Evolutionary conservation across 2,113 vertebrate genomes (phyloP), one percentile per base, ranked within the genome.

Genomic region (Anseranas semipalmata): DNA sequence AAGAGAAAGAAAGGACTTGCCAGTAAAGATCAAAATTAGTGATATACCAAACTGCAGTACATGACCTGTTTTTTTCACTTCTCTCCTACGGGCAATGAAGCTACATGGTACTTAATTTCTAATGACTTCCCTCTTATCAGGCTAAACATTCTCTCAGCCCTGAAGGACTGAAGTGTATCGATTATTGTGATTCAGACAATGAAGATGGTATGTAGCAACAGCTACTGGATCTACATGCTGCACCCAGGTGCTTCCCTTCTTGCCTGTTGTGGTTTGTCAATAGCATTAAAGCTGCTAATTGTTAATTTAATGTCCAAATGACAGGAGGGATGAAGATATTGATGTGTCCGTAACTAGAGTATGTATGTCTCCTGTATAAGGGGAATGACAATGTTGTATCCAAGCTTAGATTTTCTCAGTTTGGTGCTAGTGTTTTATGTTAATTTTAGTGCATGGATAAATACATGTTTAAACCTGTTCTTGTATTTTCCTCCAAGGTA

Each of bases 231-330:
- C n/a, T 58, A 1, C 2, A 0, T 25, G 21, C 20, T 12, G 6
- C 43, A 30, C 33, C 0, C 5, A 28, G 66, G 32, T 70, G 39
- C 71, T 89, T 12, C 27, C 27, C 19, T 79, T 37, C 62, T 41
- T 1, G 0, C 20, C 18, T 22, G 1, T 46, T 1, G 1, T 7
- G 18, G 15, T 45, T 76, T 68, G n/a, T 55, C 62, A 63, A 0
- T 78, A 52, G 27, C 43, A 15, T 24, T 74, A 25, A 8, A 39
- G 52, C 27, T 81, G 37, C 68, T 62, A 37, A 22, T 9, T 35
- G 33, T 48, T 78, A 30, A 63, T 75, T 55, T 63, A 76, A 41
- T 14, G 56, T n/a, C 28, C 17, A 66, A 2, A 24, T 85, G 52
- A 46, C 24, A 56, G 46, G 66, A 30, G 24, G 27, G 25, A 13